phyloP scores from a whole-genome alignment of 1,140 invertebrate genomes.

The Trichoplusia ni region DNA sequence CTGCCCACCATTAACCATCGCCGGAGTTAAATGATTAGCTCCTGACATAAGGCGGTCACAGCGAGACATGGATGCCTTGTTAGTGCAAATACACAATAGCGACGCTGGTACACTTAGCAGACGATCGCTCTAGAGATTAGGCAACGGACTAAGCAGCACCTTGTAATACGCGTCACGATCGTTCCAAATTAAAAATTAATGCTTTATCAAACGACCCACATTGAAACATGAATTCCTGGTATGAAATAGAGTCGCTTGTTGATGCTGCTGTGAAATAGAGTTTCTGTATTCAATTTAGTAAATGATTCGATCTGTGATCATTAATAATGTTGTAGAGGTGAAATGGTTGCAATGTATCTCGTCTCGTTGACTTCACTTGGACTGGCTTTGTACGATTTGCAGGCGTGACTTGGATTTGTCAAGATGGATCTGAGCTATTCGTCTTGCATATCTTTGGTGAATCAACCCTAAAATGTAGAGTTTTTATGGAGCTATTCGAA shows the following conservation, averaged over 20 bases:
- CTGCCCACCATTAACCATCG: constrained; percentile 56
- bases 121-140: constrained; percentile 42
- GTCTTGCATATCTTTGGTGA: constrained; percentile 6
- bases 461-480: not conserved
- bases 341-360: constrained; percentile 22
- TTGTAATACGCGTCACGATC: constrained; percentile 38
- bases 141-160: constrained; percentile 36
- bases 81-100: constrained; percentile 50
- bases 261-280: not conserved
- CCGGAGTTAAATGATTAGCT: constrained; percentile 59
- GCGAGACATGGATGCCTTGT: constrained; percentile 41
- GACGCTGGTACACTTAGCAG: constrained; percentile 43
- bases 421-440: constrained; percentile 15
- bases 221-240: constrained; percentile 35
- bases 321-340: constrained; percentile 24
- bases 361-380: constrained; percentile 14
- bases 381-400: constrained; percentile 19
- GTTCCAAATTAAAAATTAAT: constrained; percentile 58
- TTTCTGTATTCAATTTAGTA: constrained; percentile 18
- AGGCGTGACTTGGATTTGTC: constrained; percentile 18
- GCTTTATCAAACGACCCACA: constrained; percentile 44
- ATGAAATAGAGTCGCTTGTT: constrained; percentile 14
- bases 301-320: constrained; percentile 21
- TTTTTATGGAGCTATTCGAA: no score
- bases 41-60: constrained; percentile 64